Base-by-base conservation (phyloP, 1,140 invertebrate genomes). In the Trichomalopsis sarcophagae region DNA sequence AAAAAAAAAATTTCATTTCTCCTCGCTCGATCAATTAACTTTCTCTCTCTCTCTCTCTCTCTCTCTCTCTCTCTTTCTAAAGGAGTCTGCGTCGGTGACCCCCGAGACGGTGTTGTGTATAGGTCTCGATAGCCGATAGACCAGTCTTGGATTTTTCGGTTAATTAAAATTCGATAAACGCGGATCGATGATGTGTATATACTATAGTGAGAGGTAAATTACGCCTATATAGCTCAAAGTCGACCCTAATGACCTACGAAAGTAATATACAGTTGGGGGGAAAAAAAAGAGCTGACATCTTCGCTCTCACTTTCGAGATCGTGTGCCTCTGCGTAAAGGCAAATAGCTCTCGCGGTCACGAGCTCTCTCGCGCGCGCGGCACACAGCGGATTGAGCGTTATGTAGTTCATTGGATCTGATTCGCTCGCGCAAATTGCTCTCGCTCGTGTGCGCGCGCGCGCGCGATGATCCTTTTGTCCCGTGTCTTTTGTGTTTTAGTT, bases 401-500 rank as follows among this genome's bases (percentile, higher is more conserved):
- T 69, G 68, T 69, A 10, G 27, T 27, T 69, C 27, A 69, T 69
- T 69, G 68, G 68, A 69, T 69, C 66, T 68, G 68, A 69, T 69
- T 69, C 23, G 68, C 68, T 69, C 3, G 27, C 13, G 50, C 14
- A 11, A 69, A 69, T 27, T 69, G 68, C n/a, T 27, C 27, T 27
- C 27, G 27, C 27, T 27, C 27, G 27, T 27, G 27, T 1, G 27
- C 27, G 1, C 27, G 27, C 27, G 27, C 27, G 27, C 27, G 27
- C 27, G 27, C 27, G 40, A 44, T 9, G 40, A 44, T 44, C 40
- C 40, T 44, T 44, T 44, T 44, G 10, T 44, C 6, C 40, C 6
- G 40, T 7, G 1, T 44, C 40, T 44, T 44, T 44, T 44, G 6
- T 44, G 7, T 10, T 44, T 44, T 44, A 7, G 40, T 44, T 44